Percentiles rank a stretch among this genome's conserved stretches.
Conservation (phyloP, 2,888 invertebrate genomes). For the Pedicia rivosa region DNA sequence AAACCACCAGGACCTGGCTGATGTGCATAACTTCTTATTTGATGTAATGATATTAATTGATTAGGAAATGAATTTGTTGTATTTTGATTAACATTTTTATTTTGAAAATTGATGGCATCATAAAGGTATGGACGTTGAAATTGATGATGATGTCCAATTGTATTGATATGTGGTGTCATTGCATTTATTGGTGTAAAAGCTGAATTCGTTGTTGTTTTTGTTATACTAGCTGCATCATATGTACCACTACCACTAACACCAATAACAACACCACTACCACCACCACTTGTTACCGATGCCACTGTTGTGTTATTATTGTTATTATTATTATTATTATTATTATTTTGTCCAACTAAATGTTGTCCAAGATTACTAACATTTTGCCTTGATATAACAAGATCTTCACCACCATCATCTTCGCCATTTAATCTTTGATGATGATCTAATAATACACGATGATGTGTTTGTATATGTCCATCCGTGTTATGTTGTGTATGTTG, state of each 20-base stretch:
- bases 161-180: slow-evolving; percentile 64
- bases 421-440: slow-evolving; percentile 25
- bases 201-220: slow-evolving; percentile 52
- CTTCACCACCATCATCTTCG: slow-evolving; percentile 12
- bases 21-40: slow-evolving; percentile 91
- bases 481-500: slow-evolving; percentile 21
- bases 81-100: slow-evolving; percentile 49
- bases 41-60: slow-evolving; percentile 87
- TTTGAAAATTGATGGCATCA: slow-evolving; percentile 82
- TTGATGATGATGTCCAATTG: slow-evolving; percentile 48
- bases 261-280: no score
- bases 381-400: slow-evolving; percentile 11
- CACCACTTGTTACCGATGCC: slow-evolving; percentile 21
- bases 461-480: slow-evolving; percentile 55
- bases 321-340: slow-evolving; percentile 4
- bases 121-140: slow-evolving; percentile 74
- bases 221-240: slow-evolving; percentile 34
- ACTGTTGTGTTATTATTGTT: slow-evolving; percentile 1
- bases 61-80: slow-evolving; percentile 67
- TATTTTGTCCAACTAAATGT: slow-evolving; percentile 3
- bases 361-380: not conserved
- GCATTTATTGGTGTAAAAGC: slow-evolving; percentile 92
- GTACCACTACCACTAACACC: slow-evolving; percentile 29
- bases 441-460: slow-evolving; percentile 37
- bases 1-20: slow-evolving; percentile 58